Percentiles rank a stretch among this genome's conserved stretches.
Conservation (phyloP, 1,140 invertebrate species). For the Eueides isabella region DNA sequence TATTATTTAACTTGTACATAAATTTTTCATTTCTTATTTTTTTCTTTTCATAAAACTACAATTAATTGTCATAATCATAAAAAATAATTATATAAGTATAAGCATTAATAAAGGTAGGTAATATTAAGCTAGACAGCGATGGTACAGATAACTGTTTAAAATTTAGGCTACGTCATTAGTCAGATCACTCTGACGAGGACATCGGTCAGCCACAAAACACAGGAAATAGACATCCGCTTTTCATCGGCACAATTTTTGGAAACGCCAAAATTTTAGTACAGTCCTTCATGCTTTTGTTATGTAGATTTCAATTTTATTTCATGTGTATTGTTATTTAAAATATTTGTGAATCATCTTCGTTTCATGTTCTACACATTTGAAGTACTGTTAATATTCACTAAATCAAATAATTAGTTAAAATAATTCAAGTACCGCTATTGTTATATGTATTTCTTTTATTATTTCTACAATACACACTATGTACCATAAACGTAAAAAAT, state of each 20-base stretch:
- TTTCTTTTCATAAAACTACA: background rate
- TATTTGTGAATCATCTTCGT: background rate
- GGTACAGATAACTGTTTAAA: conserved; percentile 68
- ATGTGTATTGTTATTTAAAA: conserved; percentile 14
- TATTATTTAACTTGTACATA: too few species aligned
- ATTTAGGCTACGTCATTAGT: conserved; percentile 64
- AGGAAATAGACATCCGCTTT: conserved; percentile 71
- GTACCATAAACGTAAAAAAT: too few species aligned
- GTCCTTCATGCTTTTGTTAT: conserved; percentile 69
- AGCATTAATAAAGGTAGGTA: background rate
- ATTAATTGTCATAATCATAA: background rate
- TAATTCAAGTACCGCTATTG: too few species aligned
- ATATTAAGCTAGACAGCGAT: conserved; percentile 49
- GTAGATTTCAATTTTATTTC: conserved; percentile 56
- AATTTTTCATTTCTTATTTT: too few species aligned
- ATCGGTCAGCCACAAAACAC: conserved; percentile 69
- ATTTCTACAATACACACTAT: too few species aligned
- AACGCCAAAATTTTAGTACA: conserved; percentile 74
- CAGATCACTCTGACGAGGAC: conserved; percentile 67
- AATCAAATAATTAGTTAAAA: background rate
- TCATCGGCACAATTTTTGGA: conserved; percentile 73
- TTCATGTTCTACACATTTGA: background rate
- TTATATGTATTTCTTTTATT: too few species aligned
- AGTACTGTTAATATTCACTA: background rate
- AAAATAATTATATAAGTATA: background rate